Base-by-base conservation (phyloP, 2,797 vertebrate species). In the Acipenser transmontanus region DNA sequence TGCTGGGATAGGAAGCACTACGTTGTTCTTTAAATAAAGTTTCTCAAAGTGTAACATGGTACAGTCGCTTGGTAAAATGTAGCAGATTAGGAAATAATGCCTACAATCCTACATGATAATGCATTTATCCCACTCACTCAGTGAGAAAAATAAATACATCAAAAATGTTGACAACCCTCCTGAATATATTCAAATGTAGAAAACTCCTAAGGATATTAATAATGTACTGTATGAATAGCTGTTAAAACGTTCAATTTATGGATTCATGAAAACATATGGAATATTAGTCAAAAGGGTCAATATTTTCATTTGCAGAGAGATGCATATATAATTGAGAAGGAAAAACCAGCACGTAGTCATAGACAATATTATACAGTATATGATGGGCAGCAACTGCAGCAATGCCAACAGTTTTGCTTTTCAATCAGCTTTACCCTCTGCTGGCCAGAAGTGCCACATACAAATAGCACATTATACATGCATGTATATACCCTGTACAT, bases 21-120 rank as follows among this genome's bases (percentile, higher is more conserved):
- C 64, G 50, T 66, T 69, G 54, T 12, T 70, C 14, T 54, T 71
- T 61, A 74, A 73, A 66, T 65, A 71, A 75, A 71, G 17, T 7
- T 47, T 69, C 63, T 61, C 8, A 47, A 11, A 47, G 20, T 59
- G 7, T 62, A 68, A 1, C 7, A 62, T 14, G 12, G 50, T 48
- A 69, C 13, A 34, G 60, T 34, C 34, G 12, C 17, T 34, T 6
- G 60, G 12, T 11, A 11, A 57, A n/a, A 34, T 34, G 34, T 34
- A 34, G 34, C 34, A 34, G 34, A 34, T 34, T 34, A 34, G 34
- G 34, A 34, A 34, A 34, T 34, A 34, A 34, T 34, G 34, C 34
- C 4, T 34, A 34, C 34, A 34, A 34, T 4, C 34, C 34, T 34
- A 34, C 34, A 34, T 34, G 34, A 34, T 34, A 34, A 34, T 34